phyloP scores from a whole-genome alignment of 2,888 invertebrate species.

The Metacarcinus magister region DNA sequence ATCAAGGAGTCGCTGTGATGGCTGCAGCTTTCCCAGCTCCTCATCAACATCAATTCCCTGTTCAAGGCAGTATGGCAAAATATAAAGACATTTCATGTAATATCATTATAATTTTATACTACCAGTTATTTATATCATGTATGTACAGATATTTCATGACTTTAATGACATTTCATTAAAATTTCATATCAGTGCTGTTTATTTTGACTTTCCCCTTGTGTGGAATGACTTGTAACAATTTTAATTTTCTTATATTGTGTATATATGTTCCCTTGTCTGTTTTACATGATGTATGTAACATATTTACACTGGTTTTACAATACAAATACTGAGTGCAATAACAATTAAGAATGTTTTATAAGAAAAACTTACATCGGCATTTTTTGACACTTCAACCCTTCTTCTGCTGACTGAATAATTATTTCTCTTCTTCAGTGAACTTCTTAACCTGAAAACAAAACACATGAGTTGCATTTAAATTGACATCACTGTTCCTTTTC shows the following conservation, averaged over 20 bases:
- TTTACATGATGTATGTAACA: no score
- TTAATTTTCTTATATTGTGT: no score
- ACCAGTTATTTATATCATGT: background rate
- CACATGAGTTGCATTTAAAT: background rate
- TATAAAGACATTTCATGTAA: background rate
- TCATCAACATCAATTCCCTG: conserved; percentile 75
- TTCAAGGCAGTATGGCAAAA: background rate
- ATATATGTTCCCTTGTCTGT: no score
- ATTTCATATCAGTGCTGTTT: no score
- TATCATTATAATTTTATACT: background rate
- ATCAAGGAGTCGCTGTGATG: conserved; percentile 76
- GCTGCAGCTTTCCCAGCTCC: conserved; percentile 77
- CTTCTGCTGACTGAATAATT: background rate
- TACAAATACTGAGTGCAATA: no score
- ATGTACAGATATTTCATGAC: background rate
- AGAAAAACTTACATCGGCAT: conserved; percentile 34
- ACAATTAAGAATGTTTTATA: background rate
- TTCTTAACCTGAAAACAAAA: conserved; percentile 20
- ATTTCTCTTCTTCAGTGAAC: background rate
- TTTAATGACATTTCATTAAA: no score
- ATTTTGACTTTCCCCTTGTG: no score
- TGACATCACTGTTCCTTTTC: background rate
- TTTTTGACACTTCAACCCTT: background rate
- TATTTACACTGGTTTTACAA: no score
- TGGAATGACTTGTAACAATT: no score